Evolutionary conservation across 2,888 invertebrate species (phyloP).

Genomic region (Eilema sororculum): DNA sequence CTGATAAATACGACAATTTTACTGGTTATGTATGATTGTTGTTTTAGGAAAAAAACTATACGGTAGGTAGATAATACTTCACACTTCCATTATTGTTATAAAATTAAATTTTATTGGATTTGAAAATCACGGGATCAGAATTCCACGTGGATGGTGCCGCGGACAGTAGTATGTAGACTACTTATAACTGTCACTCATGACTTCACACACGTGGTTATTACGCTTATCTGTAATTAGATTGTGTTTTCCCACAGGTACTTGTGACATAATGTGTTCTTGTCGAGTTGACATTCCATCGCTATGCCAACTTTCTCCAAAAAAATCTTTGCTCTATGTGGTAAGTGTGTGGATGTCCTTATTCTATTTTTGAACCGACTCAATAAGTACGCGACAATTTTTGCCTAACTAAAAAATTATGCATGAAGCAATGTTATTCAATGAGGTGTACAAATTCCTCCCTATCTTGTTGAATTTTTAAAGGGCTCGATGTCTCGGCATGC

Average conservation of each 20-base stretch:
- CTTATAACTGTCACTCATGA: too few relatives aligned
- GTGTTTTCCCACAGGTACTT: neutral
- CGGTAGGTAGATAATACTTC: too few relatives aligned
- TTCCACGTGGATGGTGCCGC: too few relatives aligned
- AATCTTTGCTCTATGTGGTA: neutral
- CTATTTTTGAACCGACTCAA: neutral
- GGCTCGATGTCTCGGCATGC: conserved; percentile 70
- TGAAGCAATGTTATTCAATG: conserved; percentile 85
- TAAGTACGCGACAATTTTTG: conserved; percentile 61
- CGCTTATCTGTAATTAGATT: neutral
- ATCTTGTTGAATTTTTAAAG: conserved; percentile 80
- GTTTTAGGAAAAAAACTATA: too few relatives aligned
- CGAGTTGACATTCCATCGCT: neutral
- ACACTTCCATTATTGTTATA: too few relatives aligned
- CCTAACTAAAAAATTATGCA: conserved; percentile 79
- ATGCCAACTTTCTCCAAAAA: neutral
- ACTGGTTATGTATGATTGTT: too few relatives aligned
- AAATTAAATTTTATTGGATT: too few relatives aligned
- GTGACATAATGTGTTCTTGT: neutral
- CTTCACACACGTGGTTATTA: neutral
- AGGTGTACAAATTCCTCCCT: conserved; percentile 76
- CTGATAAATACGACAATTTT: too few relatives aligned
- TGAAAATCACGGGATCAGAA: too few relatives aligned
- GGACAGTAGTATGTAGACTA: too few relatives aligned
- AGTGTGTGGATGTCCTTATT: neutral